These are phyloP conservation scores for Philypnodon macrostomus DNA, from an alignment of 2,797 vertebrate genomes.

Conservation along the genomic window DNA sequence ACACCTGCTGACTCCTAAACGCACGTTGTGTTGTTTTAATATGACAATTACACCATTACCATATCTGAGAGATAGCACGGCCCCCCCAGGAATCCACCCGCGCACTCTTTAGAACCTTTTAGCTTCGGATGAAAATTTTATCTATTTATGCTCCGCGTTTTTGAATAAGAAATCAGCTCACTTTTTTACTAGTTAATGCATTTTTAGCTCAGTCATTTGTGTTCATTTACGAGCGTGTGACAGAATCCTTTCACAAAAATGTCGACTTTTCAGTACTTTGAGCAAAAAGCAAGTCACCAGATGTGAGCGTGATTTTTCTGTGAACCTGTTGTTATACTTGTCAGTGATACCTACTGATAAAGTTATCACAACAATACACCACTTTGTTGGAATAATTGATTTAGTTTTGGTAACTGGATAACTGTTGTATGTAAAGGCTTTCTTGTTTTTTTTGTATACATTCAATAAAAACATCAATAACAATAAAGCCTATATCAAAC, in stretches of 20 bases:
- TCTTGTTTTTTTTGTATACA: background rate
- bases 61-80: conserved; percentile 75
- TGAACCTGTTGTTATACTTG: conserved; percentile 38
- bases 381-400: conserved; percentile 26
- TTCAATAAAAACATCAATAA: background rate
- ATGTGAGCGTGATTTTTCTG: conserved; percentile 36
- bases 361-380: conserved; percentile 26
- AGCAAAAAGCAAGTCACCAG: conserved; percentile 43
- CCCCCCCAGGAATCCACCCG: conserved; percentile 74
- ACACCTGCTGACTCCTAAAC: conserved; percentile 81
- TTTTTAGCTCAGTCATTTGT: conserved; percentile 48
- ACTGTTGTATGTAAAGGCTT: background rate
- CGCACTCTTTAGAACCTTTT: conserved; percentile 72
- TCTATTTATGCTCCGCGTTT: conserved; percentile 65
- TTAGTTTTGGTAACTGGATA: conserved; percentile 6
- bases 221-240: conserved; percentile 50
- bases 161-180: conserved; percentile 66
- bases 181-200: conserved; percentile 56
- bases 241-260: conserved; percentile 31
- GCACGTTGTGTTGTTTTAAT: conserved; percentile 79
- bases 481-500: background rate
- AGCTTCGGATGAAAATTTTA: conserved; percentile 63
- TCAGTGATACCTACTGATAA: conserved; percentile 20
- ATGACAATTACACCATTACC: conserved; percentile 79
- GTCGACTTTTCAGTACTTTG: conserved; percentile 23